phyloP scores from a whole-genome alignment of 2,888 invertebrate genomes.

The Hermodice carunculata region DNA sequence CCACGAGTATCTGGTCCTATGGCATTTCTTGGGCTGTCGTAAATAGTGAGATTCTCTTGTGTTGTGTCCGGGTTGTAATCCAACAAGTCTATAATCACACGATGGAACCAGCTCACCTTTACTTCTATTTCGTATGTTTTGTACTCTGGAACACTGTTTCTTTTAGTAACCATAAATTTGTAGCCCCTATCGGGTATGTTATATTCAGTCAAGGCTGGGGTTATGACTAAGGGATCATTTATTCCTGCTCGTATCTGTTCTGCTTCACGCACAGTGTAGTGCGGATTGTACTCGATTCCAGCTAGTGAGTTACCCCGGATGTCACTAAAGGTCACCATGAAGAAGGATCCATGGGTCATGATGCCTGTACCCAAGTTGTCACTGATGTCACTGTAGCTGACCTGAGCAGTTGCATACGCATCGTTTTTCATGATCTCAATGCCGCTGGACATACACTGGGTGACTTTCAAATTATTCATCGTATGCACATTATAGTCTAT shows the following conservation, averaged over 20 bases:
- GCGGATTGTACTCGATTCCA: conserved; percentile 94
- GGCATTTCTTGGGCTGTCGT: background rate
- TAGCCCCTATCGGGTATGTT: conserved; percentile 11
- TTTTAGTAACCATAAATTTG: conserved; percentile 16
- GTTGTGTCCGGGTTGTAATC: conserved; percentile 64
- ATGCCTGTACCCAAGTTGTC: conserved; percentile 77
- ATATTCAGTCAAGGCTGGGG: background rate
- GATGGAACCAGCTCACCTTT: conserved; percentile 26
- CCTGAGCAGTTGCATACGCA: conserved; percentile 83
- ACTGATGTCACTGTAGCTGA: conserved; percentile 77
- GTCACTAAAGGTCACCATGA: conserved; percentile 60
- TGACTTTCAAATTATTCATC: conserved; percentile 21
- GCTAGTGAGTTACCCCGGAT: conserved; percentile 86
- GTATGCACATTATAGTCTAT: conserved; percentile 76
- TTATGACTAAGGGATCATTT: conserved; percentile 10
- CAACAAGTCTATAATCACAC: conserved; percentile 58
- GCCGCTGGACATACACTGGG: conserved; percentile 82
- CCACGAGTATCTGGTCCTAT: conserved; percentile 2
- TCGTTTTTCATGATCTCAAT: conserved; percentile 95
- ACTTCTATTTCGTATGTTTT: conserved; percentile 27
- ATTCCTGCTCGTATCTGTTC: conserved; percentile 54
- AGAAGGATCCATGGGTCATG: conserved; percentile 83
- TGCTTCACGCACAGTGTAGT: conserved; percentile 75
- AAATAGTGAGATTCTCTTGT: conserved; percentile 49
- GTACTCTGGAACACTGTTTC: background rate